Conservation (phyloP, 2,888 invertebrate genomes). For the Osedax fenrisi region DNA sequence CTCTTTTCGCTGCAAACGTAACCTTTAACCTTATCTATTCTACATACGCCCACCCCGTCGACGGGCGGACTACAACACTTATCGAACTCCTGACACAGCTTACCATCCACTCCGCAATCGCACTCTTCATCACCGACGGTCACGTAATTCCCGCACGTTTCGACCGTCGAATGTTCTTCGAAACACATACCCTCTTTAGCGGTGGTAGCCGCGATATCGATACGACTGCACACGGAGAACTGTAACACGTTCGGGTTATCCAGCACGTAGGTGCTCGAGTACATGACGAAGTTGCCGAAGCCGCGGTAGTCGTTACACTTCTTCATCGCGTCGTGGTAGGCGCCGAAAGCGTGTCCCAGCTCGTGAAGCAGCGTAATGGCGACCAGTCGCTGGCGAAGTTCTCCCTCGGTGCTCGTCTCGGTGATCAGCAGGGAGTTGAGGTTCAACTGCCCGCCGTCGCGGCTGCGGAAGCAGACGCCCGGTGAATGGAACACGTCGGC, state of each 20-base stretch:
- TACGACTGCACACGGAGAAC: constrained; percentile 8
- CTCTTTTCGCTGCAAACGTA: constrained; percentile 12
- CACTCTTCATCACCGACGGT: not conserved
- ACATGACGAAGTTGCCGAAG: constrained; percentile 5
- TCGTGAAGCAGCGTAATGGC: constrained; percentile 6
- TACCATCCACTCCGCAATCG: not conserved
- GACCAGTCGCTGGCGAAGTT: not conserved
- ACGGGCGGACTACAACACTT: not conserved
- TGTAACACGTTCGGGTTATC: not conserved
- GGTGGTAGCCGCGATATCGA: not conserved
- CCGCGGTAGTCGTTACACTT: not conserved
- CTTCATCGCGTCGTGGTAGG: not conserved
- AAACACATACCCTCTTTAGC: not conserved
- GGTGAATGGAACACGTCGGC: not conserved
- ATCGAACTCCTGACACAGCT: not conserved
- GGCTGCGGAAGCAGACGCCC: not conserved
- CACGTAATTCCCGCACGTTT: constrained; percentile 4
- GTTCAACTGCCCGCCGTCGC: too few species aligned
- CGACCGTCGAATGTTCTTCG: too few species aligned
- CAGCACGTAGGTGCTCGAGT: too few species aligned
- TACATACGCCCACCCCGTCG: not conserved
- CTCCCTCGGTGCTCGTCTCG: not conserved
- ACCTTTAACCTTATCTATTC: not conserved
- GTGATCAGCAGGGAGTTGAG: not conserved
- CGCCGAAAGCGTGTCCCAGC: constrained; percentile 3